Base-by-base conservation (phyloP, 1,140 invertebrate genomes). In the Anthonomus grandis region DNA sequence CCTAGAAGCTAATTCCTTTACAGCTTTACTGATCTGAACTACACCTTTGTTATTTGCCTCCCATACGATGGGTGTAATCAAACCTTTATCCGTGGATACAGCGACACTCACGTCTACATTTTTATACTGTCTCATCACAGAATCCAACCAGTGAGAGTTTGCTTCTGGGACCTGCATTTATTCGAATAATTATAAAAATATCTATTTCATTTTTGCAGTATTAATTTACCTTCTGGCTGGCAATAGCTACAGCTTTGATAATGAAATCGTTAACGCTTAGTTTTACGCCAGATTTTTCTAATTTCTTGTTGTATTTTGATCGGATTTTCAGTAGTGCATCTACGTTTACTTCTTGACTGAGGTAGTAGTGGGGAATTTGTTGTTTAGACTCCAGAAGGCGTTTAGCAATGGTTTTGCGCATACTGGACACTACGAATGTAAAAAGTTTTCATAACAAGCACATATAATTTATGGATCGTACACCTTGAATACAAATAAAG, bases 41-140 rank as follows among this genome's bases (percentile, higher is more conserved):
- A 99, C 78, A 15, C 97, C 96, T 74, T 97, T 96, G 39, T 82
- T 82, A 70, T 99, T 93, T 2, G 95, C 96, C 66, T 86, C 83
- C 73, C 95, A 95, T 9, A 99, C 84, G 64, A 99, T 99, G 1
- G 97, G 97, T 1, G 97, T 99, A 36, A 99, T 97, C 4, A 99
- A 79, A 5, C 97, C 97, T 59, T 83, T 86, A 5, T 94, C 90
- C 8, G 96, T 99, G 42, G 92, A 95, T 1, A 99, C 97, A 13
- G 97, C 97, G 50, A 99, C 90, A 69, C 88, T 94, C 1, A 99
- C 88, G 76, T 99, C 97, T 12, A 98, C 95, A 68, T 61, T 62
- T 34, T 47, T 59, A 38, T 53, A 65, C 36, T 65, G 89, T 79
- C 96, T 84, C 69, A 99, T 97, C 65, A 89, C 86, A 3, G 53